Conservation (phyloP, 2,888 invertebrate genomes). For the Ichneumoninae sp. region DNA sequence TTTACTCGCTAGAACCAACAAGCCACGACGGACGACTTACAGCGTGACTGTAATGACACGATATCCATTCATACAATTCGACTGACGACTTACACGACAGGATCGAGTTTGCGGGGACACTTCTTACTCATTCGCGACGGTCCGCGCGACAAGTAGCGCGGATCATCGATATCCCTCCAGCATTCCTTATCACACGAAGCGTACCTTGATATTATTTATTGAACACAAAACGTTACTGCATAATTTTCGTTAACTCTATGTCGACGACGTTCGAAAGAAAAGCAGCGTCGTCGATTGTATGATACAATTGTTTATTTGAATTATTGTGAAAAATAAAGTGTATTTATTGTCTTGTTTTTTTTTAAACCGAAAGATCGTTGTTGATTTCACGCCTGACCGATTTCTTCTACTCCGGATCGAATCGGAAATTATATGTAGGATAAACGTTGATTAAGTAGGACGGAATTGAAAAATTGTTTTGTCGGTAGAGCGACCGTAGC, state of each 20-base stretch:
- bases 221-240: constrained; percentile 1
- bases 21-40: constrained; percentile 56
- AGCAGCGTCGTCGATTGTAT: constrained; percentile 52
- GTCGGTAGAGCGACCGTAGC: constrained; percentile 14
- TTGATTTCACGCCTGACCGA: background rate
- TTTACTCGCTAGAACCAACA: constrained; percentile 55
- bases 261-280: constrained; percentile 15
- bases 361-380: constrained; percentile 13
- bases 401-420: constrained; percentile 24
- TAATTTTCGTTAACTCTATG: constrained; percentile 60
- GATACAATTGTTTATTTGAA: constrained; percentile 61
- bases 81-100: constrained; percentile 21
- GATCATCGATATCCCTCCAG: constrained; percentile 5
- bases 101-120: constrained; percentile 43
- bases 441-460: constrained; percentile 7
- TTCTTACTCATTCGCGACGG: constrained; percentile 33
- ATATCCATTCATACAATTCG: constrained; percentile 12
- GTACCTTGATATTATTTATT: constrained; percentile 55
- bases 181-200: constrained; percentile 38
- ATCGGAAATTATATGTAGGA: constrained; percentile 29
- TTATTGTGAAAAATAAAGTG: constrained; percentile 59
- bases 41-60: constrained; percentile 56
- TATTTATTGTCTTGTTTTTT: constrained; percentile 65
- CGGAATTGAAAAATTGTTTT: constrained; percentile 11
- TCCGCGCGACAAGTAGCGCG: constrained; percentile 15